Percentiles rank a stretch among this genome's conserved stretches.
Conservation (phyloP, 2,797 vertebrate genomes). For the Cephalopachus bancanus region DNA sequence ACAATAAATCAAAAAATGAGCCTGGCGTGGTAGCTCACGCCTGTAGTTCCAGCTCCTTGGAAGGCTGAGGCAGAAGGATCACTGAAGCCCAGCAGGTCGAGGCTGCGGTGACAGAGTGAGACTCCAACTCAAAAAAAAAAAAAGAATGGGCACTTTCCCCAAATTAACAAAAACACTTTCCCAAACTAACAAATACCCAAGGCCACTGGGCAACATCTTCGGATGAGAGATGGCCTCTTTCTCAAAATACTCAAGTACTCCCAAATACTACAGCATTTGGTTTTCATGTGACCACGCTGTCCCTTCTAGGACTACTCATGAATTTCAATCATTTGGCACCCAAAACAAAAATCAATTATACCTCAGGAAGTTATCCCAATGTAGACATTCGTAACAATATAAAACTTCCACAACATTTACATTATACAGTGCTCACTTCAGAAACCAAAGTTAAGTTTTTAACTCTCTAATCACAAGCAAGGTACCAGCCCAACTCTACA, state of each 20-base stretch:
- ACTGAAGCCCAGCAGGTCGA: too few species aligned
- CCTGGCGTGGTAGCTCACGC: too few species aligned
- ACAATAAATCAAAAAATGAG: too few species aligned
- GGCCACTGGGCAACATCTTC: neutral
- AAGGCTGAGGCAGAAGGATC: too few species aligned
- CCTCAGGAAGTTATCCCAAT: neutral
- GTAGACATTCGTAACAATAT: neutral
- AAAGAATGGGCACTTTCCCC: neutral
- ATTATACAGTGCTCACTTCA: neutral
- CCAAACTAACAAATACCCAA: neutral
- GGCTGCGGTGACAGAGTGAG: too few species aligned
- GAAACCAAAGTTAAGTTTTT: slow-evolving; percentile 2
- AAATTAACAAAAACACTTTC: neutral
- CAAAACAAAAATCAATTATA: neutral
- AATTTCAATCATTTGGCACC: neutral
- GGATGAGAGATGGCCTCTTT: neutral
- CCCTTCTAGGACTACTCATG: neutral
- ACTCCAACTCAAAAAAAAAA: too few species aligned
- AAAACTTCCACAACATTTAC: neutral
- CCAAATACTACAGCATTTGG: neutral
- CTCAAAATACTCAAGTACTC: neutral
- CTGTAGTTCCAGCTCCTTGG: too few species aligned
- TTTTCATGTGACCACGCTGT: neutral
- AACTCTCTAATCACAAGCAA: slow-evolving; percentile 41
- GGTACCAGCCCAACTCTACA: neutral